Conservation (phyloP, 2,888 invertebrate species). For the Peribatodes rhomboidaria region DNA sequence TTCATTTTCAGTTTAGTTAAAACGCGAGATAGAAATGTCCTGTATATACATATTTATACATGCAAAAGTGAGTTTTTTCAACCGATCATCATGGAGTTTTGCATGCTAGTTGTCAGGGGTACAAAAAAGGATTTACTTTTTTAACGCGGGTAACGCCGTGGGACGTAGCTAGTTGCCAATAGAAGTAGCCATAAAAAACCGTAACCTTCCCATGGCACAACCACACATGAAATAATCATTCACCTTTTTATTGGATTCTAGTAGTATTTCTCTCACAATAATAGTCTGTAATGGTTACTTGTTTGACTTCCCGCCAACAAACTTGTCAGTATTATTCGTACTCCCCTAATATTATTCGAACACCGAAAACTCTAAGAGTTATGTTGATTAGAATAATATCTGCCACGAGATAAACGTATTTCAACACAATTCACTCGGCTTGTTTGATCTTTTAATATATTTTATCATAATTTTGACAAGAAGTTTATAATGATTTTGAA, state of each 20-base stretch:
- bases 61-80: no score
- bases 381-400: slow-evolving; percentile 35
- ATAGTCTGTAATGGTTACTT: slow-evolving; percentile 22
- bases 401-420: slow-evolving; percentile 28
- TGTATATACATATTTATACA: no score
- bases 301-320: slow-evolving; percentile 32
- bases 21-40: no score
- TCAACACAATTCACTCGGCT: slow-evolving; percentile 23
- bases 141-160: no score
- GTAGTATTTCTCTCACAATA: slow-evolving; percentile 19
- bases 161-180: background rate
- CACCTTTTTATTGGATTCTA: slow-evolving; percentile 27
- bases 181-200: slow-evolving; percentile 12
- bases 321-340: slow-evolving; percentile 47
- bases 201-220: slow-evolving; percentile 4
- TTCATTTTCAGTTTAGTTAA: no score
- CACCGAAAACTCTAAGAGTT: slow-evolving; percentile 29
- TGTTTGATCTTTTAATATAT: slow-evolving; percentile 26
- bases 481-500: slow-evolving; percentile 19
- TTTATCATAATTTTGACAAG: slow-evolving; percentile 22
- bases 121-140: no score
- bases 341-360: slow-evolving; percentile 29
- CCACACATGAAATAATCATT: slow-evolving; percentile 22
- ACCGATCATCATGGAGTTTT: no score
- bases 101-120: no score